These are phyloP conservation scores for Choristoneura rosaceana DNA, from an alignment of 2,888 invertebrate genomes.

Conservation along the genomic window DNA sequence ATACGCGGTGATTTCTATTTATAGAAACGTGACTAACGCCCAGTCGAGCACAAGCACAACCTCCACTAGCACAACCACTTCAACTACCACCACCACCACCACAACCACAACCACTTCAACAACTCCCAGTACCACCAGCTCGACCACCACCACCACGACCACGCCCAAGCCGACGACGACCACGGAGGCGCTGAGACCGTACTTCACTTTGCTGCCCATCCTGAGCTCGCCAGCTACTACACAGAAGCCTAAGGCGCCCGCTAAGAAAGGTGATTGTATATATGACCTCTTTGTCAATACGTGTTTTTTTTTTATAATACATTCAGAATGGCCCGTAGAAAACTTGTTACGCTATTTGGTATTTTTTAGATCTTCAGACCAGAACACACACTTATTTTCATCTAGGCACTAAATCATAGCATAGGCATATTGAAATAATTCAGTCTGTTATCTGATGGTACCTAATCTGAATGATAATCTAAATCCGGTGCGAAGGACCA, in stretches of 20 bases:
- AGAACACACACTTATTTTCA: background rate
- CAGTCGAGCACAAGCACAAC: conserved; percentile 61
- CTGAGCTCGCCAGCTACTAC: conserved; percentile 59
- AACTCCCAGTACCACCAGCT: conserved; percentile 73
- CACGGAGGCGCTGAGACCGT: conserved; percentile 65
- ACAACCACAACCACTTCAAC: conserved; percentile 72
- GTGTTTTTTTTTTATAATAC: too few species aligned
- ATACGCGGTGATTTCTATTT: conserved; percentile 54
- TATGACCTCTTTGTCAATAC: too few species aligned
- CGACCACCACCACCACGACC: conserved; percentile 68
- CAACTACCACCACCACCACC: conserved; percentile 63
- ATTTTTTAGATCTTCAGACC: too few species aligned
- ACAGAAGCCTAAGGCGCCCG: conserved; percentile 52
- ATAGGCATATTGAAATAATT: background rate
- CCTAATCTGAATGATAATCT: too few species aligned
- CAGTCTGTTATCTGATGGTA: too few species aligned
- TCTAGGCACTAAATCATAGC: background rate
- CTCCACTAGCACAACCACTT: conserved; percentile 53
- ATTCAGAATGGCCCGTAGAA: too few species aligned
- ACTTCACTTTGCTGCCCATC: conserved; percentile 78
- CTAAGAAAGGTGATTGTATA: conserved; percentile 60
- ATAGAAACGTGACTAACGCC: conserved; percentile 48
- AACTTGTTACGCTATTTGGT: too few species aligned
- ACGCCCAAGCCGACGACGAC: conserved; percentile 60
- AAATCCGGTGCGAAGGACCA: background rate